Evolutionary conservation across 2,113 vertebrate genomes (phyloP), one percentile per base, ranked within the genome.

Genomic region (Urocynchramus pylzowi): DNA sequence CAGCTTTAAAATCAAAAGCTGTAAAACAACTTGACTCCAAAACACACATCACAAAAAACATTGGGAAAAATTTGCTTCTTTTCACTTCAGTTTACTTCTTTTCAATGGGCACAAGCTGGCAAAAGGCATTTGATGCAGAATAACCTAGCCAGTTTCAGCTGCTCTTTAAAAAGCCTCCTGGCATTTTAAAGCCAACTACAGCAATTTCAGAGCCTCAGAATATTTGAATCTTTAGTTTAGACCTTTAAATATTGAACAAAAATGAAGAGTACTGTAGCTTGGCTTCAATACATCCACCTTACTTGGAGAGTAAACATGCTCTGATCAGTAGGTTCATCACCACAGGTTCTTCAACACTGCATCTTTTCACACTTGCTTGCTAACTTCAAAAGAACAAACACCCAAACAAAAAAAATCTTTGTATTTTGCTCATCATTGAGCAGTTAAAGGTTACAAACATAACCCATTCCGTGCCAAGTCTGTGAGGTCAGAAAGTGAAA

Each of bases 51-150:
- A 87, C 2, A 14, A 92, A 81, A 77, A 95, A 37, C 11, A 57
- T 0, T 16, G 16, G 64, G 35, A 74, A 65, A 49, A 53, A 37
- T 81, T 33, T 74, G 41, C 54, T 65, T 64, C 81, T 81, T 84
- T 64, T 80, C 41, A 56, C 20, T 80, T 74, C 44, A 47, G 42
- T 71, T 84, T 59, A 4, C 27, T 80, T 90, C 53, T 54, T 59
- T 68, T 39, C 0, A 1, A 71, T n/a, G 92, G 68, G 84, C 84
- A 94, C 87, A 64, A 82, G 56, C 56, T 93, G 56, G 69, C 9
- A 18, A 89, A 94, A 89, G 84, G 90, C 74, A 91, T 96, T 82
- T 56, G 56, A 94, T 68, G 77, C 60, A 89, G 60, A 91, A 11
- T 28, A 92, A 89, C 44, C 59, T 21, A 37, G 35, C 14, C 39